Conservation (phyloP, 1,140 invertebrate genomes). For the Drosophila pachea region DNA sequence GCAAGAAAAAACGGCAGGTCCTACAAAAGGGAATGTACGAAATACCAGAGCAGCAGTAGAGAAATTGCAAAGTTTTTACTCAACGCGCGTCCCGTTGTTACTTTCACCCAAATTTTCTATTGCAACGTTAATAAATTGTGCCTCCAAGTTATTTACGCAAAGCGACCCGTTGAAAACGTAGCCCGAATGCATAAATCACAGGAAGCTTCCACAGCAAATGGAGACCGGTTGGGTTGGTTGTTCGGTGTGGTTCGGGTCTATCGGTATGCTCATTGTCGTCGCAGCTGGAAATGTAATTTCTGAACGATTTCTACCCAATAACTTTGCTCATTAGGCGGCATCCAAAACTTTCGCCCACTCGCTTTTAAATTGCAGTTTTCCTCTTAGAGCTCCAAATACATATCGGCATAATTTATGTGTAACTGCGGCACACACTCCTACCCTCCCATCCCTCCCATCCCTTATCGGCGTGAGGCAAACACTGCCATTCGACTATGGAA, state of each 20-base stretch:
- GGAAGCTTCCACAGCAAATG: slow-evolving; percentile 42
- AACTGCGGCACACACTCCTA: slow-evolving; percentile 27
- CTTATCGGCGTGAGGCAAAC: slow-evolving; percentile 48
- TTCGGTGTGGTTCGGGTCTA: slow-evolving; percentile 16
- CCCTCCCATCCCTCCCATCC: slow-evolving; percentile 33
- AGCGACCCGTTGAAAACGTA: slow-evolving; percentile 39
- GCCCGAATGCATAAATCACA: slow-evolving; percentile 71
- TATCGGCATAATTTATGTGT: slow-evolving; percentile 70
- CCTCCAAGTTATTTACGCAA: slow-evolving; percentile 60
- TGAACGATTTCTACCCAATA: slow-evolving; percentile 18
- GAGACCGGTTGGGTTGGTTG: neutral
- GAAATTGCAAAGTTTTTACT: slow-evolving; percentile 24
- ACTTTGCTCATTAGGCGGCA: slow-evolving; percentile 61
- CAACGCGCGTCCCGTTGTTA: slow-evolving; percentile 22
- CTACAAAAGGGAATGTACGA: neutral
- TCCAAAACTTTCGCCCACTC: neutral
- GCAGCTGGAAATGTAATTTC: slow-evolving; percentile 52
- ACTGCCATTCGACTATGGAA: slow-evolving; percentile 45
- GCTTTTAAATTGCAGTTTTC: slow-evolving; percentile 52
- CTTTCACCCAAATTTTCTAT: slow-evolving; percentile 29
- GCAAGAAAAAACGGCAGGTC: neutral
- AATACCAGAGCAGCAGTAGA: slow-evolving; percentile 2
- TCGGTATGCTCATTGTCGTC: slow-evolving; percentile 29
- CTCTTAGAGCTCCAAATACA: slow-evolving; percentile 45
- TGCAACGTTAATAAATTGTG: slow-evolving; percentile 66